Conservation (phyloP, 2,113 vertebrate species). For the Ammodytes dubius region DNA sequence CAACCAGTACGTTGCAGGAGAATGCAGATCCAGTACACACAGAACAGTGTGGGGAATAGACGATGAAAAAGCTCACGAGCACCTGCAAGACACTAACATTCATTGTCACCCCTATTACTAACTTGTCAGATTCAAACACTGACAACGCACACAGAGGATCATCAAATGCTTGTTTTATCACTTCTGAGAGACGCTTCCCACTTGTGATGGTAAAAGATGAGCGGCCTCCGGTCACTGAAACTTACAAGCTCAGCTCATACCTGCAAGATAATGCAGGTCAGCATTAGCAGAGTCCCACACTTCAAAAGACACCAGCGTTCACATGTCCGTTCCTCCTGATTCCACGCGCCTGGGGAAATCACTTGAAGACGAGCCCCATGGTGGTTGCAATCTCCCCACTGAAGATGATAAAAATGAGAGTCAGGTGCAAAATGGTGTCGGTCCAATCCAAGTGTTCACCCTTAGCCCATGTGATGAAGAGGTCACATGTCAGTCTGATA, state of each 20-base stretch:
- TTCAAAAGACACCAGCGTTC: constrained; percentile 29
- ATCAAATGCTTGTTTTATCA: constrained; percentile 9
- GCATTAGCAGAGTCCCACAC: constrained; percentile 44
- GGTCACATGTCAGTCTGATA: constrained; percentile 55
- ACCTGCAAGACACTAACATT: constrained; percentile 14
- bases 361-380: constrained; percentile 44
- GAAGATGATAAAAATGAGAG: constrained; percentile 36
- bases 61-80: constrained; percentile 12
- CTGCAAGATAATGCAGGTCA: constrained; percentile 38
- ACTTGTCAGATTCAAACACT: constrained; percentile 5
- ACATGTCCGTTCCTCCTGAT: constrained; percentile 55
- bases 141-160: constrained; percentile 5
- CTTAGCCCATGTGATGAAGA: constrained; percentile 38
- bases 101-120: not conserved
- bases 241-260: constrained; percentile 46
- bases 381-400: constrained; percentile 20
- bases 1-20: constrained; percentile 4
- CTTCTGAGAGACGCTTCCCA: constrained; percentile 24
- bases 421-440: constrained; percentile 40
- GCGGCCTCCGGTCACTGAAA: constrained; percentile 38
- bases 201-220: constrained; percentile 40
- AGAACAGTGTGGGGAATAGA: constrained; percentile 17
- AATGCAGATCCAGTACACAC: not conserved
- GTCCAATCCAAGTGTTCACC: constrained; percentile 39
- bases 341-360: constrained; percentile 52